Evolutionary conservation across 2,797 vertebrate species (phyloP), one percentile per base, ranked within the genome.

Genomic region (Channallabes apus): DNA sequence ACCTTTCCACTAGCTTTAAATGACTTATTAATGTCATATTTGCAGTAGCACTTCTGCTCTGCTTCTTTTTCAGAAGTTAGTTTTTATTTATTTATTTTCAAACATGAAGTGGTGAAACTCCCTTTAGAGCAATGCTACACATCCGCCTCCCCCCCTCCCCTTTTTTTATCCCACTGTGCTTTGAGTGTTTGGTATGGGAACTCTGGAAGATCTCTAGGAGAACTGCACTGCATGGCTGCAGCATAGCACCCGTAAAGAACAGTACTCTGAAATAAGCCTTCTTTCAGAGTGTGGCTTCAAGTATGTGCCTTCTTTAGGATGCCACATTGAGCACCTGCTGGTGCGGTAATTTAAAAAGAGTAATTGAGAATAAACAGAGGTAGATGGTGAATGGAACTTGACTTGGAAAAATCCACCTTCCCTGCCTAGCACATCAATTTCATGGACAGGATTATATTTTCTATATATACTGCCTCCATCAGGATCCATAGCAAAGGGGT

Each of bases 341-440:
- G 68, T 81, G 83, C 80, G 78, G 54, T 75, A 56, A 86, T 78
- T 86, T 71, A 67, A 86, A 78, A 29, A 69, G 67, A 61, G 73
- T 85, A 61, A 78, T 80, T 68, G 68, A 84, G 59, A 82, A 87
- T 77, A 85, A 71, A 86, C 71, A 65, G 56, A 84, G 22, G 80
- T 38, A 82, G 64, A 82, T 56, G 65, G 67, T 75, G 61, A 77
- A 85, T 27, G 38, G 54, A 73, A 76, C n/a, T 76, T 59, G 41
- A 82, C 61, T 76, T 71, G 38, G 38, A 64, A 65, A 83, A 82
- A 20, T 29, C 65, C 54, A 9, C 68, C 41, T 61, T 22, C n/a
- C 14, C 12, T 38, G 38, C 46, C 27, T 56, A 64, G 59, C 35
- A 82, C 58, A 71, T 11, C 15, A 22, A 56, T 56, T 68, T 82